Conservation (phyloP, 2,113 vertebrate species). For the Larimichthys crocea region DNA sequence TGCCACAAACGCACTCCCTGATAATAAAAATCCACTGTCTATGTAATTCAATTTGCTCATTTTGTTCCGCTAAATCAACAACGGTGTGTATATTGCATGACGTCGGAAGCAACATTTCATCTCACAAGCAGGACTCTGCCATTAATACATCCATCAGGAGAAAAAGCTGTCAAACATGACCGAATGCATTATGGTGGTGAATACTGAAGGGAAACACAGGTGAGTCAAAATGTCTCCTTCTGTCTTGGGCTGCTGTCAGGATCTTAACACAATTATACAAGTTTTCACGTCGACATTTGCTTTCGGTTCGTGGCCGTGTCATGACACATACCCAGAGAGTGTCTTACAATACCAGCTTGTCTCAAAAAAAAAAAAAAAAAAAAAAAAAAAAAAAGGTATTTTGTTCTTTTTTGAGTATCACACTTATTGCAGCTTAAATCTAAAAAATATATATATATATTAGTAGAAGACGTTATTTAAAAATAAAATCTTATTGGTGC, state of each 20-base stretch:
- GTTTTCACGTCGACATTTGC: background rate
- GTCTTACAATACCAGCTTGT: background rate
- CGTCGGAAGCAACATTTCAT: slow-evolving; percentile 5
- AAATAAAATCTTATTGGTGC: background rate
- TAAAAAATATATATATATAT: no score
- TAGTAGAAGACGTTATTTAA: no score
- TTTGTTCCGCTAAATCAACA: slow-evolving; percentile 15
- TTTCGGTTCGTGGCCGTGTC: background rate
- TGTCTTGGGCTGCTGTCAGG: background rate
- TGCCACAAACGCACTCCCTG: background rate
- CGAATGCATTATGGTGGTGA: background rate
- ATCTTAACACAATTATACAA: background rate
- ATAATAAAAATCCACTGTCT: background rate
- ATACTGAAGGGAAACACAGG: slow-evolving; percentile 17
- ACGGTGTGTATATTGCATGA: background rate
- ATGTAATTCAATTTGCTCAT: slow-evolving; percentile 16
- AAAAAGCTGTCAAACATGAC: slow-evolving; percentile 28
- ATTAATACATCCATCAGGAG: slow-evolving; percentile 19
- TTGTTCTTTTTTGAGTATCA: background rate
- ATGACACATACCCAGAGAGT: background rate
- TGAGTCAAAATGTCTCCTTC: slow-evolving; percentile 3
- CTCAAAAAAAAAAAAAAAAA: no score
- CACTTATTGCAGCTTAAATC: background rate
- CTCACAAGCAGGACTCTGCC: slow-evolving; percentile 7
- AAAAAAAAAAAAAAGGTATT: background rate